Percentiles rank a stretch among this genome's conserved stretches.
Conservation (phyloP, 2,888 invertebrate genomes). For the Macropis europaea region DNA sequence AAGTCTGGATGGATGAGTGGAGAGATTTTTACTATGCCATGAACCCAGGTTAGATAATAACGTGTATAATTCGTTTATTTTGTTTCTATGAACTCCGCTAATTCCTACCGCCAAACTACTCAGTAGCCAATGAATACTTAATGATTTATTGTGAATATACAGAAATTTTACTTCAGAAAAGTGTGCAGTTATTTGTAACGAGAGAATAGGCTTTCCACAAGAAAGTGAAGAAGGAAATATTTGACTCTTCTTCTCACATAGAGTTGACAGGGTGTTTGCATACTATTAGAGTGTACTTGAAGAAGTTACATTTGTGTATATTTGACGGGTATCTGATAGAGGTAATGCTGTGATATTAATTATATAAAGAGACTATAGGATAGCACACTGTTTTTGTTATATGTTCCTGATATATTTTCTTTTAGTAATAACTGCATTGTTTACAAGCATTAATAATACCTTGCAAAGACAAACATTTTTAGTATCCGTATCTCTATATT, state of each 20-base stretch:
- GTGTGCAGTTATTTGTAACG: conserved; percentile 24
- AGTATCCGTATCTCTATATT: too few relatives aligned
- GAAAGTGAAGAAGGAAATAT: not conserved
- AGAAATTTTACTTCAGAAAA: conserved; percentile 9
- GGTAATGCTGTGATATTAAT: conserved; percentile 18
- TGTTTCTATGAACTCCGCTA: conserved; percentile 27
- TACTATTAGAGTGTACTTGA: not conserved
- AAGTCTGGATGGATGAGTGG: conserved; percentile 99
- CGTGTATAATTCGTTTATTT: conserved; percentile 50
- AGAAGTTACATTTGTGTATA: not conserved
- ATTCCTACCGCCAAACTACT: conserved; percentile 14
- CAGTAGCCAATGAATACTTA: not conserved
- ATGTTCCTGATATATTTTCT: not conserved
- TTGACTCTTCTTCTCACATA: not conserved
- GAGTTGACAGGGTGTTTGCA: not conserved
- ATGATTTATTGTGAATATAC: too few relatives aligned
- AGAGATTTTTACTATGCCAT: conserved; percentile 99
- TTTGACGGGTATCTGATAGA: conserved; percentile 74
- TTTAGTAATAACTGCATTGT: not conserved
- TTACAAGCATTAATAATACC: not conserved
- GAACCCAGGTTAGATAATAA: conserved; percentile 92
- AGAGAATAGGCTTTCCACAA: not conserved
- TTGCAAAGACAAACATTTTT: not conserved
- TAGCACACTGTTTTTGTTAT: conserved; percentile 25
- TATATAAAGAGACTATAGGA: conserved; percentile 4